Base-by-base conservation (phyloP, 2,113 vertebrate species). In the Loxodonta africana region DNA sequence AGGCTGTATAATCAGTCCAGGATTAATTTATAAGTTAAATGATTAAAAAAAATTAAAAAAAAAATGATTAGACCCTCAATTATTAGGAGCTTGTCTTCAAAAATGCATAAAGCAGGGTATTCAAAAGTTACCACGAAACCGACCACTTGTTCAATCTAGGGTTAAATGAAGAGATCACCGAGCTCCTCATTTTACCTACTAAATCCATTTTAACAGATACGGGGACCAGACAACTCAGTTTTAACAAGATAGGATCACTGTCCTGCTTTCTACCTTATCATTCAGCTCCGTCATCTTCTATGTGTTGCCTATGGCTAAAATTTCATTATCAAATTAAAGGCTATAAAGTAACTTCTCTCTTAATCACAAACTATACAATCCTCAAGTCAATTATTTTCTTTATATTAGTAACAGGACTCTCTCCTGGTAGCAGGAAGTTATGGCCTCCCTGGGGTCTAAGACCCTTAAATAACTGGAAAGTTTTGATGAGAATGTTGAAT, bases 241-340 rank as follows among this genome's bases (percentile, higher is more conserved):
- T 69, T 90, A 80, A 46, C 9, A 37, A 30, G 18, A 26, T 8
- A 80, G 5, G 1, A 15, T 23, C 37, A 12, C 6, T 9, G 8
- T 5, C 18, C 25, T 91, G 41, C 25, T n/a, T 65, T 63, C 62
- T 30, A 15, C 26, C n/a, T 46, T 8, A 0, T 28, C 73, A 73
- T 33, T 37, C n/a, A 41, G 6, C 37, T 73, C 4, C 83, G 25
- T 17, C 63, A 46, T 60, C 30, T 41, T n/a, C 60, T 30, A 6
- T 1, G 5, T 1, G 5, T 33, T 53, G 80, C 60, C 51, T 60
- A 7, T 71, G 57, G n/a, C 48, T 89, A 53, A 82, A 76, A 37
- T 46, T 28, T 51, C 15, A 81, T 84, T 44, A 84, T 71, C 63
- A 94, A 95, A 77, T 93, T 94, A 95, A 94, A 96, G 30, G 86